Percentiles rank a stretch among this genome's conserved stretches.
Conservation (phyloP, 1,140 invertebrate species). For the Microplitis mediator region DNA sequence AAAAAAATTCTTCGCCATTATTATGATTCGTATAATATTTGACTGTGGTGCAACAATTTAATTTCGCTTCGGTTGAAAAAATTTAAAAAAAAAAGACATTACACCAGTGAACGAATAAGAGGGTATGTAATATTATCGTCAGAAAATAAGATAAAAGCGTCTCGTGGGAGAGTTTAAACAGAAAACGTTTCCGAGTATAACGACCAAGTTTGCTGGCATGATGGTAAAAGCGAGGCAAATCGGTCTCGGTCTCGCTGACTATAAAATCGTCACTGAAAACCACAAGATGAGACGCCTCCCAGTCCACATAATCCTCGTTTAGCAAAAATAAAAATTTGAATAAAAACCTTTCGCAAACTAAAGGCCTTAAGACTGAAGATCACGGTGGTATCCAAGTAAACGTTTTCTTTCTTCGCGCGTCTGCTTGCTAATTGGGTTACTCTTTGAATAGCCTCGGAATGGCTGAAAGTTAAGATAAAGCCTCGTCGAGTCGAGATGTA, state of each 20-base stretch:
- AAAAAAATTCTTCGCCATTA: too few relatives aligned
- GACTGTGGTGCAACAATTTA: too few relatives aligned
- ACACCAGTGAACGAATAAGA: too few relatives aligned
- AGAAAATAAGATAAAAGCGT: not conserved
- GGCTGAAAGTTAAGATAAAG: not conserved
- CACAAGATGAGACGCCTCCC: not conserved
- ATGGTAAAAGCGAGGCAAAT: conserved; percentile 1
- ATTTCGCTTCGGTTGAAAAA: too few relatives aligned
- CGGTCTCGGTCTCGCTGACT: not conserved
- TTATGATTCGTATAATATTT: too few relatives aligned
- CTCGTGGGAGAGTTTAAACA: not conserved
- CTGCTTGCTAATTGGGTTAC: conserved; percentile 16
- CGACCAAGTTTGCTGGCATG: not conserved
- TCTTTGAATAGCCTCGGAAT: not conserved
- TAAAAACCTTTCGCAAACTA: not conserved
- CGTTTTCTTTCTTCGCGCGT: conserved; percentile 11
- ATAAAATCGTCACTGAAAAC: conserved; percentile 21
- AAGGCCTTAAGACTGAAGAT: too few relatives aligned
- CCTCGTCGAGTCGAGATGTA: not conserved
- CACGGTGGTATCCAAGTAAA: not conserved
- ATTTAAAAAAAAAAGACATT: too few relatives aligned
- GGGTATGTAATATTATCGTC: too few relatives aligned
- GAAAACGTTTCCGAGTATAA: not conserved
- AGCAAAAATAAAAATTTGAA: not conserved
- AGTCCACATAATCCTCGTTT: too few relatives aligned